Percentiles rank a stretch among this genome's conserved stretches.
phyloP scores from a whole-genome alignment of 2,113 vertebrate genomes.

The Sander lucioperca region DNA sequence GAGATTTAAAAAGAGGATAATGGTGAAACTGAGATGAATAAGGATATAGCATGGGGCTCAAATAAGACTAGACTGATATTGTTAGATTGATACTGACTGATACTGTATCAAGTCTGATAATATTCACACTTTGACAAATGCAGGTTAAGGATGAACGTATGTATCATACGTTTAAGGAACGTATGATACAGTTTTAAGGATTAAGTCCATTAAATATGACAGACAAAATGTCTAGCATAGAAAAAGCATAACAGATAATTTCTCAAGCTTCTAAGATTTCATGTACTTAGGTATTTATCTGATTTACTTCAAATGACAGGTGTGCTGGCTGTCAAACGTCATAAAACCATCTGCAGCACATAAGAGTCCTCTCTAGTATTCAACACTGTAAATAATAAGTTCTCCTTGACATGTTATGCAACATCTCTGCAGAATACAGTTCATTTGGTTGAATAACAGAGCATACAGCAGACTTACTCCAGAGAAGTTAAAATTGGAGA shows the following conservation, averaged over 20 bases:
- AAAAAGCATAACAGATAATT: not conserved
- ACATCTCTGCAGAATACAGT: not conserved
- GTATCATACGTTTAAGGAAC: too few species aligned
- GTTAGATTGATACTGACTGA: not conserved
- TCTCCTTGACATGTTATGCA: not conserved
- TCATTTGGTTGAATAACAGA: not conserved
- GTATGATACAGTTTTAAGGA: not conserved
- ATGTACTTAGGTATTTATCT: not conserved
- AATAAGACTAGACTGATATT: not conserved
- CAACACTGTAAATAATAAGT: not conserved
- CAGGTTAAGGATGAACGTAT: too few species aligned
- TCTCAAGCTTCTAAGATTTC: not conserved
- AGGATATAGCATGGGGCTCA: not conserved
- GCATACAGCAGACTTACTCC: not conserved
- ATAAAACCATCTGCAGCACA: not conserved
- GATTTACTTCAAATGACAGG: not conserved
- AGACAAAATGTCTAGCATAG: not conserved
- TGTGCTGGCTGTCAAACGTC: not conserved
- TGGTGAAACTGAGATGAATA: not conserved
- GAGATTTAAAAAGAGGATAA: constrained; percentile 4
- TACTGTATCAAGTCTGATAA: not conserved
- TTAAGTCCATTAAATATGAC: not conserved
- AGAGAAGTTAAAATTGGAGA: not conserved
- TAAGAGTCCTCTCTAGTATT: not conserved
- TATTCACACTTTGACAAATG: not conserved